phyloP scores from a whole-genome alignment of 2,797 vertebrate genomes.

The Tauraco hartlaubi region DNA sequence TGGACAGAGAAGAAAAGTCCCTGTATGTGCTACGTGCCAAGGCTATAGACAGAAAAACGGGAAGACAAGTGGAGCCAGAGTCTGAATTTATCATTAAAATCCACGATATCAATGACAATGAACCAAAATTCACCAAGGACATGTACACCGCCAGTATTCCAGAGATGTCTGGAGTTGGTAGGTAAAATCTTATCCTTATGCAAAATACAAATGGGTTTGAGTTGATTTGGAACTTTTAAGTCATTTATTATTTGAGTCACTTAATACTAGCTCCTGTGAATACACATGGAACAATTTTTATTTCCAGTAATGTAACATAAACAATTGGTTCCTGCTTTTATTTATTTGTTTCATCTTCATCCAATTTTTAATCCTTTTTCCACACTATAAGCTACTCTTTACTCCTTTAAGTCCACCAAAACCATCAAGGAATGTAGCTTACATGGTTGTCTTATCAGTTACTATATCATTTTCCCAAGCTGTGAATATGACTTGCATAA shows the following conservation, averaged over 20 bases:
- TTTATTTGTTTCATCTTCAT: not conserved
- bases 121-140: constrained; percentile 92
- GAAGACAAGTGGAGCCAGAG: constrained; percentile 92
- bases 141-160: constrained; percentile 91
- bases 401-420: not conserved
- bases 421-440: not conserved
- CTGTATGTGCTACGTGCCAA: constrained; percentile 93
- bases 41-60: constrained; percentile 92
- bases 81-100: constrained; percentile 99
- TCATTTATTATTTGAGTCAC: not conserved
- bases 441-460: not conserved
- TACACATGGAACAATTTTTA: not conserved
- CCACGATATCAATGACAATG: constrained; percentile 98
- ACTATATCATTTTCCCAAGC: not conserved
- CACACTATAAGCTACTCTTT: not conserved
- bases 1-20: constrained; percentile 97
- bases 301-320: not conserved
- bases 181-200: constrained; percentile 71
- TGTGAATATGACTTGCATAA: not conserved
- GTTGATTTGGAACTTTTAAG: not conserved
- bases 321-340: not conserved
- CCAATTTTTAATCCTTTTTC: not conserved
- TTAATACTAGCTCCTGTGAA: not conserved
- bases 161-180: constrained; percentile 97
- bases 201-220: not conserved